Evolutionary conservation across 2,888 invertebrate genomes (phyloP).

Genomic region (Doris montereyensis): DNA sequence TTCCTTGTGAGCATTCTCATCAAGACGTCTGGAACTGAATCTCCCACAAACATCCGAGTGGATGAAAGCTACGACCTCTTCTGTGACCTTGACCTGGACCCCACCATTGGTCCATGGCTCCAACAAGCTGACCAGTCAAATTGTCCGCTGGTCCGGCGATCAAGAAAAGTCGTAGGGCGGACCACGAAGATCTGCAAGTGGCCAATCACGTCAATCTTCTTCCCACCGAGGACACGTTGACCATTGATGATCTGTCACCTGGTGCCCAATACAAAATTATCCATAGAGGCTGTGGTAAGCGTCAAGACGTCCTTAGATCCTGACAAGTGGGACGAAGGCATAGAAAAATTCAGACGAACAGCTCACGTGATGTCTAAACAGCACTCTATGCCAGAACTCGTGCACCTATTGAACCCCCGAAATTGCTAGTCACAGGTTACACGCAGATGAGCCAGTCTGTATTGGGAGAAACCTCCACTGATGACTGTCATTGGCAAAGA

Average conservation of each 20-base stretch:
- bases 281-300: slow-evolving; percentile 72
- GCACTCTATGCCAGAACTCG: slow-evolving; percentile 68
- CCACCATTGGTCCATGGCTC: slow-evolving; percentile 71
- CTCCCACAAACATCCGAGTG: slow-evolving; percentile 64
- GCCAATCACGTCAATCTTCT: slow-evolving; percentile 66
- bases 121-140: slow-evolving; percentile 67
- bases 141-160: slow-evolving; percentile 71
- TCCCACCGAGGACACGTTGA: slow-evolving; percentile 62
- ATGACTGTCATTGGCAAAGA: slow-evolving; percentile 66
- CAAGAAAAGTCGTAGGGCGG: slow-evolving; percentile 51
- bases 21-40: slow-evolving; percentile 71
- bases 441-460: slow-evolving; percentile 66
- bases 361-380: slow-evolving; percentile 69
- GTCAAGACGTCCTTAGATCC: slow-evolving; percentile 69
- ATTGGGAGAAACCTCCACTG: slow-evolving; percentile 72
- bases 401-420: slow-evolving; percentile 70
- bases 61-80: slow-evolving; percentile 59
- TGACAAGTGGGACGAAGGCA: slow-evolving; percentile 53
- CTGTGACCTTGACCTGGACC: slow-evolving; percentile 68
- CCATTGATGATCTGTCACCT: slow-evolving; percentile 65
- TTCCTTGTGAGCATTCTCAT: slow-evolving; percentile 68
- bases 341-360: slow-evolving; percentile 67
- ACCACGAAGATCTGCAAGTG: slow-evolving; percentile 59
- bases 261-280: slow-evolving; percentile 70
- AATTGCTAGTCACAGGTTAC: slow-evolving; percentile 65